These are phyloP conservation scores for Silurus aristotelis DNA, from an alignment of 2,797 vertebrate genomes.

Conservation along the genomic window DNA sequence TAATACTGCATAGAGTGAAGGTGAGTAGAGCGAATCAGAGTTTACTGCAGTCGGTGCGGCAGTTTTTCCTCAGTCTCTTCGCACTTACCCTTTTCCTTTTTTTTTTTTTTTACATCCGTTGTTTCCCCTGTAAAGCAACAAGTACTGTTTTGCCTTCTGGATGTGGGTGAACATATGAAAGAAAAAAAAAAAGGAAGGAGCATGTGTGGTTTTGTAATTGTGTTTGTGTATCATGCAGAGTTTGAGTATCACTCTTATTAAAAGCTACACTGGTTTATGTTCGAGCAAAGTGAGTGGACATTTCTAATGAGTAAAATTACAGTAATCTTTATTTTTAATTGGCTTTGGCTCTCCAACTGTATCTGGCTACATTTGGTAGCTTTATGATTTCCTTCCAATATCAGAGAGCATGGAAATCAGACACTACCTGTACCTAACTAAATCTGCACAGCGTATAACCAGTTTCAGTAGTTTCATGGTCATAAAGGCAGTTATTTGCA, in stretches of 20 bases:
- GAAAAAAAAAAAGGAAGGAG: constrained; percentile 40
- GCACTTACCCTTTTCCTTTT: constrained; percentile 13
- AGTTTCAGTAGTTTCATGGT: not conserved
- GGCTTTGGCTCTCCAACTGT: not conserved
- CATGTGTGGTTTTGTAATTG: not conserved
- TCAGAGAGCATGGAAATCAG: not conserved
- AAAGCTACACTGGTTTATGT: not conserved
- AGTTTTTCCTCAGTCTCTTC: constrained; percentile 17
- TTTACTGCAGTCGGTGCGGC: constrained; percentile 50
- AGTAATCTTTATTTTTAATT: not conserved
- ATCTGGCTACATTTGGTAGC: not conserved
- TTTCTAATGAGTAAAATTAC: not conserved
- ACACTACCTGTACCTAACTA: not conserved
- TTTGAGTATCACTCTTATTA: not conserved
- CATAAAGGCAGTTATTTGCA: constrained; percentile 33
- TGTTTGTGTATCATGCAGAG: not conserved
- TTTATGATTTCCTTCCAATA: not conserved
- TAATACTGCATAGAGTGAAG: constrained; percentile 62
- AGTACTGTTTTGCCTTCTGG: constrained; percentile 30
- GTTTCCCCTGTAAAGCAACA: constrained; percentile 37
- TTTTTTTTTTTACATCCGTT: constrained; percentile 1
- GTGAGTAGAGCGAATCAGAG: constrained; percentile 67
- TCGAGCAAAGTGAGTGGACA: not conserved
- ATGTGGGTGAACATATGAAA: constrained; percentile 54
- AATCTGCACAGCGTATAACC: not conserved